Base-by-base conservation (phyloP, 2,888 invertebrate genomes). In the Spilarctia lutea region DNA sequence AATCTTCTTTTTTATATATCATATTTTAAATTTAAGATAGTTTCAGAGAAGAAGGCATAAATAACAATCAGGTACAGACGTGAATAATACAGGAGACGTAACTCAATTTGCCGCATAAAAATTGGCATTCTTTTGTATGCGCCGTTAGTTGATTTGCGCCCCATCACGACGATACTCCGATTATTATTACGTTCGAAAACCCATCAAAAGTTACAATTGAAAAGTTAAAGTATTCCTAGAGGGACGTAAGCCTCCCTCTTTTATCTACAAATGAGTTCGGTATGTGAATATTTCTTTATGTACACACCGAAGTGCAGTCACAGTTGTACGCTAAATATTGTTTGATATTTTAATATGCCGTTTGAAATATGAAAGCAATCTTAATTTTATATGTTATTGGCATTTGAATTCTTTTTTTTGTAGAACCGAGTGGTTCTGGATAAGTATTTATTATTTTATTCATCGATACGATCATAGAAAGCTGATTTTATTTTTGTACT, bases 161-260 rank as follows among this genome's bases (percentile, higher is more conserved):
- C 95, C 92, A 93, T 91, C 91, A 89, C 87, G 83, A 87, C 92
- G 91, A 94, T 94, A 93, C 90, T 90, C 88, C 94, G 94, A 95
- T 95, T 96, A 95, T 96, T 95, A 95, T 95, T 95, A 93, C 94
- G 93, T 95, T 95, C 93, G 94, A 94, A 95, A 95, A 95, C 94
- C 95, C 95, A 96, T 95, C 96, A 95, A 94, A 96, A 96, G 95
- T 96, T 95, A 94, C 95, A 96, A 96, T 96, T 96, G 96, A 96
- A 96, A 95, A 96, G 95, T 95, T 96, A 96, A 95, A 95, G 96
- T 94, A 95, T 94, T 91, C 95, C 94, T 92, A 88, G 90, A 87
- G 94, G 94, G 93, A 92, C 91, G 90, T 91, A 89, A 91, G 91
- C 90, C 93, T 91, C 94, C 94, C 92, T 84, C 82, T 81, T 84